phyloP scores from a whole-genome alignment of 2,888 invertebrate genomes.

The Adelognathus sp. region DNA sequence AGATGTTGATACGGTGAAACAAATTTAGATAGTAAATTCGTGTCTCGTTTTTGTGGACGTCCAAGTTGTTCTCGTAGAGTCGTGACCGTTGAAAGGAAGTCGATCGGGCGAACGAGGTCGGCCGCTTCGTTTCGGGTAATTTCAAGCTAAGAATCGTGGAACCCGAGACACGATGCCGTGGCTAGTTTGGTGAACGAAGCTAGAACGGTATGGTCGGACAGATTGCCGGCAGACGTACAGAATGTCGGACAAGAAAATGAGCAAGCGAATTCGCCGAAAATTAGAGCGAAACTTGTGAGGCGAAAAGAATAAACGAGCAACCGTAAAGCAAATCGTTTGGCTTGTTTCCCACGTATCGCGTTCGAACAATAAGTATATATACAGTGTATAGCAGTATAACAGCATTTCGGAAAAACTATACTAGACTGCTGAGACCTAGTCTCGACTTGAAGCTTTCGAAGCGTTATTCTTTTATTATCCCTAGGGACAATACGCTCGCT shows the following conservation, averaged over 20 bases:
- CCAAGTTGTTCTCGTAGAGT: not conserved
- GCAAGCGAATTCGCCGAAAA: constrained; percentile 51
- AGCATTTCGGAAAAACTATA: too few species aligned
- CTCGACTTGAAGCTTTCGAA: too few species aligned
- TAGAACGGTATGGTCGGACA: constrained; percentile 24
- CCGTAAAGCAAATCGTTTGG: constrained; percentile 55
- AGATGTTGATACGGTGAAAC: constrained; percentile 22
- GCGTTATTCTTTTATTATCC: too few species aligned
- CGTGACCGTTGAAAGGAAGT: constrained; percentile 21
- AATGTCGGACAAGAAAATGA: constrained; percentile 21
- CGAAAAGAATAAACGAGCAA: constrained; percentile 55
- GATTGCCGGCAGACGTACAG: constrained; percentile 16
- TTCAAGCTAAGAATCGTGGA: constrained; percentile 35
- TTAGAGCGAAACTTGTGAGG: constrained; percentile 59
- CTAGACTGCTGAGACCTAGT: too few species aligned
- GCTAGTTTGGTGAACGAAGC: constrained; percentile 17
- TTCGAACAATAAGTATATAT: not conserved
- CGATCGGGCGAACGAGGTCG: constrained; percentile 41
- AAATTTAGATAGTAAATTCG: constrained; percentile 16
- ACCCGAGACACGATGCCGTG: constrained; percentile 27
- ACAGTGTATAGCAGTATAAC: too few species aligned
- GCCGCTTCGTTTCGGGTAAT: constrained; percentile 42
- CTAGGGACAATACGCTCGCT: too few species aligned
- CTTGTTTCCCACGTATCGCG: constrained; percentile 3
- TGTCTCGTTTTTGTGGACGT: constrained; percentile 2